Conservation (phyloP, 2,888 invertebrate genomes). For the Spodoptera picta region DNA sequence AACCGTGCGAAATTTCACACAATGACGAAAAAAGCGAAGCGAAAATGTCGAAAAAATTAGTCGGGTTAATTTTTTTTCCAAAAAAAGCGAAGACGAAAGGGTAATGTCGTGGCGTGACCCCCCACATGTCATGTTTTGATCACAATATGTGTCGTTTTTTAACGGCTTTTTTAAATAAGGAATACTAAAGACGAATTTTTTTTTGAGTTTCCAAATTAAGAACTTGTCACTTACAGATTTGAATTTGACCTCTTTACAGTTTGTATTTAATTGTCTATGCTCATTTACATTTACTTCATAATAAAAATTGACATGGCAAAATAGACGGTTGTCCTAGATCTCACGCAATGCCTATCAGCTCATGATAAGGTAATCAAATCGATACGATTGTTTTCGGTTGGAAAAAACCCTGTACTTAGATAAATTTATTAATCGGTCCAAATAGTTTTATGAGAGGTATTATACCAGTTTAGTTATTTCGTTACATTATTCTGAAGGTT, state of each 20-base stretch:
- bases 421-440: slow-evolving; percentile 43
- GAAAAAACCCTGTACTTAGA: slow-evolving; percentile 34
- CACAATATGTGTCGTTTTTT: slow-evolving; percentile 60
- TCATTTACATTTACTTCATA: slow-evolving; percentile 4
- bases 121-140: slow-evolving; percentile 70
- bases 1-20: slow-evolving; percentile 86
- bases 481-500: not conserved
- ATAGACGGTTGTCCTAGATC: slow-evolving; percentile 40
- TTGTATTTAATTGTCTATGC: not conserved
- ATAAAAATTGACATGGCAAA: slow-evolving; percentile 11
- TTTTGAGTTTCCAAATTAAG: not conserved
- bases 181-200: not conserved
- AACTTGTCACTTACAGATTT: no score
- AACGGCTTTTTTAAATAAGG: slow-evolving; percentile 33
- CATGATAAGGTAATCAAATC: slow-evolving; percentile 51
- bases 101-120: slow-evolving; percentile 72
- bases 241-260: no score
- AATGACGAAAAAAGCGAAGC: slow-evolving; percentile 61
- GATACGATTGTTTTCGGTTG: slow-evolving; percentile 38
- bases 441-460: slow-evolving; percentile 17
- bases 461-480: slow-evolving; percentile 7
- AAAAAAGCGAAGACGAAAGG: slow-evolving; percentile 67
- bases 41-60: slow-evolving; percentile 59
- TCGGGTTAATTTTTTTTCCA: slow-evolving; percentile 48
- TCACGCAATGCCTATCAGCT: slow-evolving; percentile 36